These are phyloP conservation scores for Protobothrops flavoviridis DNA, from an alignment of 2,113 vertebrate genomes.

Conservation along the genomic window DNA sequence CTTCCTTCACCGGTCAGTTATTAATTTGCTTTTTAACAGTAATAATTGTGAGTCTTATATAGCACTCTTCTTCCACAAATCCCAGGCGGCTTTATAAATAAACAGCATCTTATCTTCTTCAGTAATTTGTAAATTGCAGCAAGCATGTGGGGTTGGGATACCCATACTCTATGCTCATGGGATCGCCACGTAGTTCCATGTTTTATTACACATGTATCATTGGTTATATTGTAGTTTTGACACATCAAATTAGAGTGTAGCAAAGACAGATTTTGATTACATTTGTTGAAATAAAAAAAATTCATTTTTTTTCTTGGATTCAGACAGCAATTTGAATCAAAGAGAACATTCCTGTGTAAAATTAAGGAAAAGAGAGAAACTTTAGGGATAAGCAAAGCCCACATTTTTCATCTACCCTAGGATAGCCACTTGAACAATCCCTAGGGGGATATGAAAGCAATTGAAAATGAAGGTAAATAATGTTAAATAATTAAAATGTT, in stretches of 20 bases:
- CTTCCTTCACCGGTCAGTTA: constrained; percentile 37
- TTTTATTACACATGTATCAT: neutral
- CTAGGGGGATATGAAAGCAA: neutral
- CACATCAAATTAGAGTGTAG: neutral
- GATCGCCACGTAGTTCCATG: neutral
- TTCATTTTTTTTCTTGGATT: neutral
- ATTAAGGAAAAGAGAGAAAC: neutral
- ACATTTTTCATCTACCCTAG: neutral
- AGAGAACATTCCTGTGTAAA: neutral
- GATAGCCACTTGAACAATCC: neutral
- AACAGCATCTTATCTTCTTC: constrained; percentile 10
- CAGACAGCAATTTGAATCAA: neutral
- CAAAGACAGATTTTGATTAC: neutral
- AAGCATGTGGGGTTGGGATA: neutral
- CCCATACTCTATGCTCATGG: neutral
- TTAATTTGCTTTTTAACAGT: constrained; percentile 37
- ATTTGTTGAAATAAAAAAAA: neutral
- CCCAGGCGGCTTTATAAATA: neutral
- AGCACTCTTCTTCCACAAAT: constrained; percentile 11
- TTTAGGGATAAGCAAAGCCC: neutral
- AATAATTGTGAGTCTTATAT: constrained; percentile 17
- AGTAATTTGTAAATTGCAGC: constrained; percentile 15
- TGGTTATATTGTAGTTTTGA: neutral
- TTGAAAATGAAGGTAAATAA: neutral
- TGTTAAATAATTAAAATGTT: neutral